Conservation (phyloP, 92 coral and sea anemone species). For the Epizoanthus ramosus region DNA sequence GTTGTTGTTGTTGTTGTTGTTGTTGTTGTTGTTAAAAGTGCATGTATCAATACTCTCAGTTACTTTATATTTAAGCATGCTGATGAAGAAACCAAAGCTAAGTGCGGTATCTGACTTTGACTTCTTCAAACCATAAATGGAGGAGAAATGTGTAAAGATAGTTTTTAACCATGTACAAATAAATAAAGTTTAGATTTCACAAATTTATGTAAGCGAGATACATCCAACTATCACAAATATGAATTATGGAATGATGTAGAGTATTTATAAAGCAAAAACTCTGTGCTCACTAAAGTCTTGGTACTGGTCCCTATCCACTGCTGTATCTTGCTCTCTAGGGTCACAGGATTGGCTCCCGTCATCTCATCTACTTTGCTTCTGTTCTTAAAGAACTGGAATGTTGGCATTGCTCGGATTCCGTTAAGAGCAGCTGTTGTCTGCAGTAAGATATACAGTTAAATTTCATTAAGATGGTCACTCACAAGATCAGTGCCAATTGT, state of each 20-base stretch:
- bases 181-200: no score
- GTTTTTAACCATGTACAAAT: no score
- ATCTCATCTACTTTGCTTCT: constrained; percentile 83
- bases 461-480: no score
- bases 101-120: neutral
- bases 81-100: neutral
- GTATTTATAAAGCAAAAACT: neutral
- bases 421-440: constrained; percentile 74
- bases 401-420: constrained; percentile 94
- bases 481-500: no score
- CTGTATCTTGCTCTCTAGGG: constrained; percentile 73
- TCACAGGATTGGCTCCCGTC: constrained; percentile 79
- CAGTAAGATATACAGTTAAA: no score
- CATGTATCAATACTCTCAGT: no score
- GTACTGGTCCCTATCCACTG: constrained; percentile 75
- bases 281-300: constrained; percentile 50
- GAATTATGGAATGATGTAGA: neutral
- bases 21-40: no score
- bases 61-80: no score
- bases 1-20: no score
- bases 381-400: constrained; percentile 84
- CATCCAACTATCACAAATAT: neutral
- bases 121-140: no score
- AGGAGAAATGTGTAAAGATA: no score
- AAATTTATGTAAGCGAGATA: neutral